Evolutionary conservation across 1,140 invertebrate genomes (phyloP).

Genomic region (Lordiphosa stackelbergi): DNA sequence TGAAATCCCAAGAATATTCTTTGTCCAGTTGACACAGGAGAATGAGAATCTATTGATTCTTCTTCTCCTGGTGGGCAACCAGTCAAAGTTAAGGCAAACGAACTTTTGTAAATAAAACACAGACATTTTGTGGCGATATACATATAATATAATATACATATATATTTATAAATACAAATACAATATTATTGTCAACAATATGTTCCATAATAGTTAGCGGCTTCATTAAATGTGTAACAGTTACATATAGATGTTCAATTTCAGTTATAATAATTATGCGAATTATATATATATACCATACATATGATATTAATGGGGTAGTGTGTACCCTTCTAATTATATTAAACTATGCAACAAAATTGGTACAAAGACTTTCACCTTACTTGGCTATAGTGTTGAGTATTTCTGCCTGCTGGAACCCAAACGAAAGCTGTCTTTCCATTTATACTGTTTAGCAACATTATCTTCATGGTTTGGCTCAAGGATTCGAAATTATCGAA

Average conservation of each 20-base stretch:
- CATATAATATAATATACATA: slow-evolving; percentile 51
- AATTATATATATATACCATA: slow-evolving; percentile 22
- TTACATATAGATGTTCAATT: slow-evolving; percentile 51
- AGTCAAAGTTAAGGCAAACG: slow-evolving; percentile 1
- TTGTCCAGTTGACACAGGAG: slow-evolving; percentile 11
- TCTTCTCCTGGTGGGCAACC: neutral
- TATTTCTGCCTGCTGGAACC: too few relatives aligned
- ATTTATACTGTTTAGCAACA: too few relatives aligned
- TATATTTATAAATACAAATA: slow-evolving; percentile 62
- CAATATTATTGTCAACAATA: slow-evolving; percentile 75
- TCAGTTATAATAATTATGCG: slow-evolving; percentile 38
- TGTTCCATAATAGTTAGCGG: slow-evolving; percentile 61
- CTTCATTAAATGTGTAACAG: slow-evolving; percentile 57
- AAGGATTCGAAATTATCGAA: too few relatives aligned
- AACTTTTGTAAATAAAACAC: slow-evolving; percentile 32
- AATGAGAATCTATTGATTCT: neutral
- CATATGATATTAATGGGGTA: neutral
- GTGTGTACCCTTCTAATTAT: too few relatives aligned
- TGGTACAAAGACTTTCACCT: too few relatives aligned
- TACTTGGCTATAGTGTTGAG: too few relatives aligned
- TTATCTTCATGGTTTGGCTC: too few relatives aligned
- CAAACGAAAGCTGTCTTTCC: too few relatives aligned
- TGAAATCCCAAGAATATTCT: neutral
- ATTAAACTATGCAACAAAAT: too few relatives aligned
- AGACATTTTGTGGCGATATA: slow-evolving; percentile 39